These are phyloP conservation scores for Xylota segnis DNA, from an alignment of 2,888 invertebrate species.

Conservation along the genomic window DNA sequence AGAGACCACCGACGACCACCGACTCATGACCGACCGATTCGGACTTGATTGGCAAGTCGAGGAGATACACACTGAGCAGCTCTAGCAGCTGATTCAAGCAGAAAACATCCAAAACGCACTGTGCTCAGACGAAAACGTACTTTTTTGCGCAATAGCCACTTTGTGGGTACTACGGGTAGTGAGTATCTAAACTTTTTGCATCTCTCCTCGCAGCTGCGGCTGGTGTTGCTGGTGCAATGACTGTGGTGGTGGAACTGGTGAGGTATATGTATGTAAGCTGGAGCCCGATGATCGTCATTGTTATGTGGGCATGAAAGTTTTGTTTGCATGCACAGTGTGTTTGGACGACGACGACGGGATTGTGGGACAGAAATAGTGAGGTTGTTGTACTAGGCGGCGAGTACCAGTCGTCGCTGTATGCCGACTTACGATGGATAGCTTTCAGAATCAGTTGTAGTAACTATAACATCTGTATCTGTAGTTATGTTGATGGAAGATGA, in stretches of 20 bases:
- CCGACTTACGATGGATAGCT: constrained; percentile 30
- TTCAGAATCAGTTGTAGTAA: constrained; percentile 17
- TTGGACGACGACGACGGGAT: too few species aligned
- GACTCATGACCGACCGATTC: constrained; percentile 29
- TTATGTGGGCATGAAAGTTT: constrained; percentile 42
- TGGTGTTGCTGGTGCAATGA: constrained; percentile 37
- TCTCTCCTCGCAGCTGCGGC: constrained; percentile 44
- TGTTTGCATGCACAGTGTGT: constrained; percentile 13
- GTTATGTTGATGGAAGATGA: not conserved
- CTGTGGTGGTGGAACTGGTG: constrained; percentile 44
- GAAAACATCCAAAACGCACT: constrained; percentile 56
- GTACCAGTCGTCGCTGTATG: not conserved
- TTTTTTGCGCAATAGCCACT: constrained; percentile 66
- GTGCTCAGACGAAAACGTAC: constrained; percentile 46
- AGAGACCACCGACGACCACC: not conserved
- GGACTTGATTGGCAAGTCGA: constrained; percentile 41
- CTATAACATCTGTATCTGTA: not conserved
- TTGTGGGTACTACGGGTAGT: constrained; percentile 4
- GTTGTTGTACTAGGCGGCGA: not conserved
- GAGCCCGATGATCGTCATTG: constrained; percentile 43
- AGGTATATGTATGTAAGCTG: constrained; percentile 29
- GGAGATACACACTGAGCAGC: constrained; percentile 15
- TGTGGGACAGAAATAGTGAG: not conserved
- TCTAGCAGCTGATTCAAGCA: constrained; percentile 58
- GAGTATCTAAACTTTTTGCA: constrained; percentile 52